Percentiles rank a stretch among this genome's conserved stretches.
Conservation (phyloP, 2,797 vertebrate genomes). For the Squalus acanthias region DNA sequence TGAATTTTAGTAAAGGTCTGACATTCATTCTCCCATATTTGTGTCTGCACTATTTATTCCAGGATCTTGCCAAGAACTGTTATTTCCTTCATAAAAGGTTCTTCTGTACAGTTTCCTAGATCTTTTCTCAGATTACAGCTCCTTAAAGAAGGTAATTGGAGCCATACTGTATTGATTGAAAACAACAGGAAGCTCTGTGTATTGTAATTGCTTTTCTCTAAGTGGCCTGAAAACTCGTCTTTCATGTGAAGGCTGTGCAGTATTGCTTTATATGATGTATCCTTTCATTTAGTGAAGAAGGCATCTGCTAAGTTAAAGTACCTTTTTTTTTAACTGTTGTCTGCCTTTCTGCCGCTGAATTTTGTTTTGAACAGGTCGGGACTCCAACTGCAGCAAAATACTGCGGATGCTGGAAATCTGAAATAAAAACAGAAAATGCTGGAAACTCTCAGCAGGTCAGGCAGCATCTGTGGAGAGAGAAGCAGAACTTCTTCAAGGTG, state of each 20-base stretch:
- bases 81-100: constrained; percentile 18
- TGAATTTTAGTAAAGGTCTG: background rate
- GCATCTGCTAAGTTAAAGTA: background rate
- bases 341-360: background rate
- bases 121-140: constrained; percentile 13
- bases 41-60: constrained; percentile 28
- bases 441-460: background rate
- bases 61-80: background rate
- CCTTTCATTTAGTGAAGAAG: background rate
- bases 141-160: constrained; percentile 42
- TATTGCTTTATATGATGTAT: constrained; percentile 38
- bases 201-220: constrained; percentile 35
- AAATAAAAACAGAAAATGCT: background rate
- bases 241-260: constrained; percentile 38
- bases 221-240: background rate
- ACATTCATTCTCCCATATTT: background rate
- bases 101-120: background rate
- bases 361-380: background rate
- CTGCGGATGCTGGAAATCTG: background rate
- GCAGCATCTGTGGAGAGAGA: background rate
- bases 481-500: too few relatives aligned
- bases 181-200: constrained; percentile 35
- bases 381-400: background rate
- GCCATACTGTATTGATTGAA: constrained; percentile 30
- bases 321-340: background rate